A percentile compares a stretch with the other conserved stretches of the same genome.
Conservation (phyloP, 2,888 invertebrate species). For the Drosophila mayaguana region DNA sequence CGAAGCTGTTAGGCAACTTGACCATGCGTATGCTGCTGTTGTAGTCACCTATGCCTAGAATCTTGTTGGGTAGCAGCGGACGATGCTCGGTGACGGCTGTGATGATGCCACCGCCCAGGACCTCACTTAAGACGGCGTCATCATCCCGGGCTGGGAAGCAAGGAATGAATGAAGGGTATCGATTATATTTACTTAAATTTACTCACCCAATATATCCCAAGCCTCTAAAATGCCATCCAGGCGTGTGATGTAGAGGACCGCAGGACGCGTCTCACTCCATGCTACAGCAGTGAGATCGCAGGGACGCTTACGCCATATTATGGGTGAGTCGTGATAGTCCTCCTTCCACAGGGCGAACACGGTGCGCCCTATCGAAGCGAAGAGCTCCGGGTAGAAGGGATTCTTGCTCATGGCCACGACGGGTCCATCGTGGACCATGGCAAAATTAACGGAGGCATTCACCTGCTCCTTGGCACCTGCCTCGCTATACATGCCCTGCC, state of each 20-base stretch:
- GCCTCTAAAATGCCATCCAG: slow-evolving; percentile 91
- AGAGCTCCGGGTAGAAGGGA: slow-evolving; percentile 87
- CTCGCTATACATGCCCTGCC: slow-evolving; percentile 89
- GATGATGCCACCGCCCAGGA: slow-evolving; percentile 89
- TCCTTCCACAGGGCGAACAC: slow-evolving; percentile 91
- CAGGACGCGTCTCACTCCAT: slow-evolving; percentile 92
- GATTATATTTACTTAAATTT: fast-evolving
- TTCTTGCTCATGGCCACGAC: slow-evolving; percentile 88
- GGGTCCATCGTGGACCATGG: slow-evolving; percentile 90
- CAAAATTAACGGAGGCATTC: slow-evolving; percentile 84
- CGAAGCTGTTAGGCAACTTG: slow-evolving; percentile 87
- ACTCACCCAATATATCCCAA: slow-evolving; percentile 89
- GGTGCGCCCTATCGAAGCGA: slow-evolving; percentile 91
- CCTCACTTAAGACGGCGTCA: slow-evolving; percentile 88
- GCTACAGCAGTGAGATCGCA: slow-evolving; percentile 87
- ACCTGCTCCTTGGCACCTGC: slow-evolving; percentile 87
- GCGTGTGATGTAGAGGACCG: slow-evolving; percentile 89
- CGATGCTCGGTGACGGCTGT: slow-evolving; percentile 88
- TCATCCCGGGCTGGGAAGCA: slow-evolving; percentile 82
- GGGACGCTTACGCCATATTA: slow-evolving; percentile 89
- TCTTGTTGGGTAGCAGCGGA: slow-evolving; percentile 86
- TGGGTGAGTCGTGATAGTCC: slow-evolving; percentile 87
- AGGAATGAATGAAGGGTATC: no score
- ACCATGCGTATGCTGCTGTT: slow-evolving; percentile 90
- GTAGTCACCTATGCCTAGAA: slow-evolving; percentile 89